Percentiles rank a stretch among this genome's conserved stretches.
Conservation (phyloP, 2,888 invertebrate species). For the Ormyrus nitidulus region DNA sequence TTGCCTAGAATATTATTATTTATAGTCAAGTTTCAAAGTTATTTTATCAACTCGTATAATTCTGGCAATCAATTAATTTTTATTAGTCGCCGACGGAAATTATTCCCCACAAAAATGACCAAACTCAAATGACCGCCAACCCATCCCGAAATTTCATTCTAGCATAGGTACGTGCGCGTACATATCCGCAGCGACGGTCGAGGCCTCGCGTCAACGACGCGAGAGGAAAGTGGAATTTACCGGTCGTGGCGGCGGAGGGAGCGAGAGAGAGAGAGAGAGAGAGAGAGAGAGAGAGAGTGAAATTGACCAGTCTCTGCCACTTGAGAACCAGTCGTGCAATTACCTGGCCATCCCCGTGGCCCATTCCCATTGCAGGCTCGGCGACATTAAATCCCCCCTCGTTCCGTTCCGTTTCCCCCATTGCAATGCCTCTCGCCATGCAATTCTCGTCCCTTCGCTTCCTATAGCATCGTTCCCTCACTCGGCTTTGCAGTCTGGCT, state of each 20-base stretch:
- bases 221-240: constrained; percentile 54
- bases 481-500: background rate
- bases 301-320: constrained; percentile 69
- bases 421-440: constrained; percentile 22
- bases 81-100: no score
- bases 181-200: background rate
- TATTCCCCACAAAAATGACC: no score
- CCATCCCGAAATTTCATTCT: constrained; percentile 22
- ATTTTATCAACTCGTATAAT: no score
- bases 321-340: constrained; percentile 67
- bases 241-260: constrained; percentile 36
- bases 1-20: no score
- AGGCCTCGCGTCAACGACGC: constrained; percentile 48
- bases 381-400: constrained; percentile 55
- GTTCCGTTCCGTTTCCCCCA: constrained; percentile 40
- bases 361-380: constrained; percentile 65
- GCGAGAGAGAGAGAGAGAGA: background rate
- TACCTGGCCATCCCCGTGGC: constrained; percentile 66
- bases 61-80: no score
- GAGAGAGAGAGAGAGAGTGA: constrained; percentile 57
- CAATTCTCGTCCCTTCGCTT: constrained; percentile 25
- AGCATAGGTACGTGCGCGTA: constrained; percentile 8
- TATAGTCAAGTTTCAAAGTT: no score
- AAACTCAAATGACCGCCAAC: no score
- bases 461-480: constrained; percentile 29